phyloP scores from a whole-genome alignment of 2,888 invertebrate species.

The Temnothorax unifasciatus region DNA sequence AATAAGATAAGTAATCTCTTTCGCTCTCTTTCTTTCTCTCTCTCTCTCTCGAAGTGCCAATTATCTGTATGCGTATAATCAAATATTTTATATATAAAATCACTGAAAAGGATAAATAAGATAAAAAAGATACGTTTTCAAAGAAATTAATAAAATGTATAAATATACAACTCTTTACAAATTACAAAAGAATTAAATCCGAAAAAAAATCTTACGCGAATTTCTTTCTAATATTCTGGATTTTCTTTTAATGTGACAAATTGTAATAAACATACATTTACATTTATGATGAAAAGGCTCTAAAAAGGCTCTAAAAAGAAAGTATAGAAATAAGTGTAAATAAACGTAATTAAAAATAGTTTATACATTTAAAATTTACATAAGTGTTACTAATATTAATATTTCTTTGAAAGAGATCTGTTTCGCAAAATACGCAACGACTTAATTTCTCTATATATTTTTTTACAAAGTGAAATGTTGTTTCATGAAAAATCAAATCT shows the following conservation, averaged over 20 bases:
- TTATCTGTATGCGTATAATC: not conserved
- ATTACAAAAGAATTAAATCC: not conserved
- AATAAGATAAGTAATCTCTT: not conserved
- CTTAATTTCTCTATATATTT: too few relatives aligned
- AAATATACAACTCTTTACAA: not conserved
- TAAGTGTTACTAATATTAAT: not conserved
- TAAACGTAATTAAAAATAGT: not conserved
- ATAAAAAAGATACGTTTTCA: not conserved
- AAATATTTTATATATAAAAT: too few relatives aligned
- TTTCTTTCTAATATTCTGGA: not conserved
- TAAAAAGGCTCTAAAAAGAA: not conserved
- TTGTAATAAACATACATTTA: not conserved
- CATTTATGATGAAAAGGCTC: not conserved
- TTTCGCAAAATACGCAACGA: not conserved
- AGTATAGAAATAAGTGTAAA: not conserved
- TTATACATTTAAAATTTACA: not conserved
- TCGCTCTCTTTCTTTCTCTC: not conserved
- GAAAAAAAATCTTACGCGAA: not conserved
- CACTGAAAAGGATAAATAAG: not conserved
- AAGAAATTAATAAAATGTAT: not conserved
- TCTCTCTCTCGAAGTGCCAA: not conserved
- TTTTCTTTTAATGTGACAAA: not conserved
- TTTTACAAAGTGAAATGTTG: not conserved
- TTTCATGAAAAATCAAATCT: not conserved
- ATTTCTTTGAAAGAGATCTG: not conserved